Evolutionary conservation across 2,113 vertebrate genomes (phyloP).

Genomic region (Vulpes ferrilata): DNA sequence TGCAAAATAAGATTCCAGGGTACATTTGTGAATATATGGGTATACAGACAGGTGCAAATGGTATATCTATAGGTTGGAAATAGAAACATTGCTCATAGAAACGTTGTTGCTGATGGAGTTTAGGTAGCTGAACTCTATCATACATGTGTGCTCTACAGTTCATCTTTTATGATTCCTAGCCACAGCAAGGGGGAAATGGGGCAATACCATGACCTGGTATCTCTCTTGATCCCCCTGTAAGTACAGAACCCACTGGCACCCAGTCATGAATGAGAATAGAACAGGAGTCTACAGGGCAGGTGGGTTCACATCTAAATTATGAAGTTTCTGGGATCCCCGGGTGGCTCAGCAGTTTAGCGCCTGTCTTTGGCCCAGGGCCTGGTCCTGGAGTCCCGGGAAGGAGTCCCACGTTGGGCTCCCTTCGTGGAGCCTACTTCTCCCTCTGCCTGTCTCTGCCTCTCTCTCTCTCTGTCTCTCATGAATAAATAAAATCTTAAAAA

Average conservation of each 20-base stretch:
- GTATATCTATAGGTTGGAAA: conserved; percentile 19
- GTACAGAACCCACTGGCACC: neutral
- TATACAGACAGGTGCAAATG: neutral
- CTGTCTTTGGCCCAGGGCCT: too few species aligned
- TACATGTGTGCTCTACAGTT: neutral
- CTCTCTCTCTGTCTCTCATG: too few species aligned
- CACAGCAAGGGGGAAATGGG: neutral
- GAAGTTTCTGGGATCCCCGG: too few species aligned
- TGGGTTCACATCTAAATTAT: neutral
- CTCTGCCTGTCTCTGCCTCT: too few species aligned
- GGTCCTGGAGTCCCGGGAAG: too few species aligned
- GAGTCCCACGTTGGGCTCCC: too few species aligned
- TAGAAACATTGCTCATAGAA: neutral
- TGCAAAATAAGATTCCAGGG: neutral
- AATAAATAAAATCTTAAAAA: too few species aligned
- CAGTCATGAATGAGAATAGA: neutral
- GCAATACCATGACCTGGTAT: neutral
- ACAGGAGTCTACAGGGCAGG: neutral
- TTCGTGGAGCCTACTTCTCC: too few species aligned
- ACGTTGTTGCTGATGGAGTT: neutral
- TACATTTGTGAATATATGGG: neutral
- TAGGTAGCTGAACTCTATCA: neutral
- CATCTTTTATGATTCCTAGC: conserved; percentile 1
- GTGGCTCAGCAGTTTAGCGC: too few species aligned
- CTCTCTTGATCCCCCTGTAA: neutral